Evolutionary conservation across 92 coral and sea anemone genomes (phyloP), one percentile per base, ranked within the genome.

Genomic region (Heliopora coerulea): DNA sequence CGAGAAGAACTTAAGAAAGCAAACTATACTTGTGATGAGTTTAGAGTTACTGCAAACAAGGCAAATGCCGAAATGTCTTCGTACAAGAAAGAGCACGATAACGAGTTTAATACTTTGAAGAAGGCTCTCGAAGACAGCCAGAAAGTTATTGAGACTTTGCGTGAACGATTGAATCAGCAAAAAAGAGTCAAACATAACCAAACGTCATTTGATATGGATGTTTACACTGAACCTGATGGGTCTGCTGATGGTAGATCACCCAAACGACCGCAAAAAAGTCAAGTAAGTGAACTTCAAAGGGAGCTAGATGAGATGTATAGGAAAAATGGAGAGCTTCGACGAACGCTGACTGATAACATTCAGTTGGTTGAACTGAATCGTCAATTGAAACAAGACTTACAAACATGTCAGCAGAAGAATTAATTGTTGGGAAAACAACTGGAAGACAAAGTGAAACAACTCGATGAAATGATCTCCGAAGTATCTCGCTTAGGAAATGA

Each of bases 81-180:
- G 84, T 56, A 57, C 25, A 60, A 54, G 81, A 27, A 82, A 80
- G 31, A 83, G 41, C 21, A 50, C 56, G 41, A 35, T 39, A 35
- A 70, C 19, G 65, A 79, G 39, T 62, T 61, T 57, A 62, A 49
- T 83, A 40, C 57, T 34, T 81, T 93, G 68, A 79, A 79, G 23
- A 84, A 83, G 34, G 87, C 82, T 49, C 86, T 89, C 3, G 88
- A 79, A 46, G 96, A 77, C 30, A 82, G 52, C n/a, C 96, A 90
- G 62, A 62, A 86, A 50, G 49, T 56, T 1, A 48, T 54, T 20
- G 35, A 18, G 19, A 18, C 32, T 28, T 56, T 56, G 17, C 61
- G 21, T 12, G 33, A 56, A 56, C 3, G 33, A 28, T 56, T 56
- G 33, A 18, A 24, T 18, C 30, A 56, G 33, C 30, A 56, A 28